Base-by-base conservation (phyloP, 1,140 invertebrate genomes). In the Cydia fagiglandana region DNA sequence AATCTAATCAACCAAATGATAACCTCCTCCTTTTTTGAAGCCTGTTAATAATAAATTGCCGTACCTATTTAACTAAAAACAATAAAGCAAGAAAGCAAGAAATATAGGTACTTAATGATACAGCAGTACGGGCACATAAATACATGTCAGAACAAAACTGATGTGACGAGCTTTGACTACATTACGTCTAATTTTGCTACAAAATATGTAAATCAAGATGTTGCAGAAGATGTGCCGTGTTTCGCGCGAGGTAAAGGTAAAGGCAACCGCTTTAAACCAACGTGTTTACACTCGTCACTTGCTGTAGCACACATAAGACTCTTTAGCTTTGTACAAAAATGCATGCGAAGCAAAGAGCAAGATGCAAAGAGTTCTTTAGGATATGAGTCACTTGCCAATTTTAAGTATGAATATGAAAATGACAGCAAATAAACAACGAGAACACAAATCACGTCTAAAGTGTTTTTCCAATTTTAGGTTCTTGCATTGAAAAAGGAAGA, bases 321-420 rank as follows among this genome's bases (percentile, higher is more conserved):
- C n/a, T 56, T 17, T 4, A 12, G n/a, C 20, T 9, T 61, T 24
- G 20, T 7, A 61, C 15, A 61, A 9, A 24, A 61, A 24, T 24
- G 34, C 34, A 53, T 53, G 15, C 50, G n/a, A 53, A 53, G 66
- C 66, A 45, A 41, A 68, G 34, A 10, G 64, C n/a, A 56, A 17
- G 28, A 68, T 7, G 64, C 64, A 66, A 4, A 34, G 34, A 70
- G 66, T 70, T 70, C n/a, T 15, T 70, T 41, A n/a, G 66, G 24
- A 9, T 66, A n/a, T 70, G 66, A 70, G 66, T 70, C 66, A 70
- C 15, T 38, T n/a, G 66, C 66, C 30, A 70, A 70, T 70, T 70
- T 17, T 61, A 61, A 24, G 10, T 61, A 61, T 61, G 56, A 61
- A 10, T 17, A 61, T 70, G 66, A 41, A 41, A 41, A 70, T 1